These are phyloP conservation scores for Alviniconcha strummeri DNA, from an alignment of 2,888 invertebrate species.

Conservation along the genomic window DNA sequence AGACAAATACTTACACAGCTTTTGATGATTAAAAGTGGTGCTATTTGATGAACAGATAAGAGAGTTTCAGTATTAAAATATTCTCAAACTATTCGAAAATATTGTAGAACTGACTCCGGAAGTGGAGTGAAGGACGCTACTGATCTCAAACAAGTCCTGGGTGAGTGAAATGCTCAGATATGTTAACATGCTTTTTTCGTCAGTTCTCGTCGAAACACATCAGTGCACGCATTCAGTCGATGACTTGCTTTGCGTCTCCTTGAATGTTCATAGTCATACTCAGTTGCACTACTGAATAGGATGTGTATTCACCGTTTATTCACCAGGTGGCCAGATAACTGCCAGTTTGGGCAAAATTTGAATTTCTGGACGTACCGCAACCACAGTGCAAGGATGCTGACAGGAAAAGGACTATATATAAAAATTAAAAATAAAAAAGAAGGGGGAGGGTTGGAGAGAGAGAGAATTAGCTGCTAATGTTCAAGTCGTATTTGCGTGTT, in stretches of 20 bases:
- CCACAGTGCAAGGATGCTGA: neutral
- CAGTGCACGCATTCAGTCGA: neutral
- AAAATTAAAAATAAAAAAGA: too few species aligned
- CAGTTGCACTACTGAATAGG: neutral
- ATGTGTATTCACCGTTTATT: slow-evolving; percentile 2
- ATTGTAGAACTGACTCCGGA: neutral
- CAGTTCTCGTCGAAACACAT: too few species aligned
- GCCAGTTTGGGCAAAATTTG: neutral
- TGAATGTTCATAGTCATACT: neutral
- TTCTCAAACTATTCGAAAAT: too few species aligned
- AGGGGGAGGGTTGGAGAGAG: too few species aligned
- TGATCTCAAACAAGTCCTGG: slow-evolving; percentile 23
- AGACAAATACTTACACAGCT: too few species aligned
- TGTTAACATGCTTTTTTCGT: too few species aligned
- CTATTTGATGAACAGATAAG: too few species aligned
- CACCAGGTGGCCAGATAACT: slow-evolving; percentile 24
- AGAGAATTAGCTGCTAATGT: too few species aligned
- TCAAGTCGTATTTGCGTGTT: too few species aligned
- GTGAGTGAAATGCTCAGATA: slow-evolving; percentile 20
- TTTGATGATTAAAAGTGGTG: too few species aligned
- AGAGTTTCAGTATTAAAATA: too few species aligned
- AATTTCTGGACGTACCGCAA: neutral
- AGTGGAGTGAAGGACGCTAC: slow-evolving; percentile 32
- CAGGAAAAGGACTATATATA: too few species aligned
- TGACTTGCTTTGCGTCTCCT: neutral